Evolutionary conservation across 2,797 vertebrate genomes (phyloP).

Genomic region (Characodon lateralis): DNA sequence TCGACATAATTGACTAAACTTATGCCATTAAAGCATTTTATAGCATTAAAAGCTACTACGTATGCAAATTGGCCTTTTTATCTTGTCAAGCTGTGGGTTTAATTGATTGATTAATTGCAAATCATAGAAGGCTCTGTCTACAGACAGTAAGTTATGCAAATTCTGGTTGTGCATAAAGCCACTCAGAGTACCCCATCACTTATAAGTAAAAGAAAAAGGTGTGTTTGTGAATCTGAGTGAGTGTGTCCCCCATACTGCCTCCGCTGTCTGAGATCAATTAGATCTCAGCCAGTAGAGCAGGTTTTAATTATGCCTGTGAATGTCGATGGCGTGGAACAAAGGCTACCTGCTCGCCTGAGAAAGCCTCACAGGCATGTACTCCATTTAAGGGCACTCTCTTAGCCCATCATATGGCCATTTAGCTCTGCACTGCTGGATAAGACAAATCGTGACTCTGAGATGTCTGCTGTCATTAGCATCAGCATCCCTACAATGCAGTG

Average conservation of each 20-base stretch:
- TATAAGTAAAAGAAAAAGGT: constrained; percentile 4
- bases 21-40: constrained; percentile 36
- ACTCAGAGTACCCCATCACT: not conserved
- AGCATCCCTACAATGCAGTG: not conserved
- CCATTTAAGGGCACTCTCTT: constrained; percentile 52
- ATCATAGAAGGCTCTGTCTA: constrained; percentile 15
- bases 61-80: constrained; percentile 46
- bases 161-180: constrained; percentile 15
- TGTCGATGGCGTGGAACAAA: constrained; percentile 48
- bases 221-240: constrained; percentile 2
- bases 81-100: constrained; percentile 22
- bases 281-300: constrained; percentile 51
- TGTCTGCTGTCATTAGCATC: constrained; percentile 12
- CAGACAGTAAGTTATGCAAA: constrained; percentile 12
- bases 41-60: constrained; percentile 51
- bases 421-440: constrained; percentile 9
- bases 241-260: constrained; percentile 20
- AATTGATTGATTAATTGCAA: constrained; percentile 57
- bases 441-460: constrained; percentile 17
- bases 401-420: constrained; percentile 45
- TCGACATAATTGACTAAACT: constrained; percentile 49
- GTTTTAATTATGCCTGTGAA: constrained; percentile 70
- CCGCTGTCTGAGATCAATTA: constrained; percentile 65
- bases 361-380: constrained; percentile 43
- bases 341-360: constrained; percentile 47